A percentile compares a stretch with the other conserved stretches of the same genome.
phyloP scores from a whole-genome alignment of 2,797 vertebrate genomes.

The Gephyroberyx darwinii region DNA sequence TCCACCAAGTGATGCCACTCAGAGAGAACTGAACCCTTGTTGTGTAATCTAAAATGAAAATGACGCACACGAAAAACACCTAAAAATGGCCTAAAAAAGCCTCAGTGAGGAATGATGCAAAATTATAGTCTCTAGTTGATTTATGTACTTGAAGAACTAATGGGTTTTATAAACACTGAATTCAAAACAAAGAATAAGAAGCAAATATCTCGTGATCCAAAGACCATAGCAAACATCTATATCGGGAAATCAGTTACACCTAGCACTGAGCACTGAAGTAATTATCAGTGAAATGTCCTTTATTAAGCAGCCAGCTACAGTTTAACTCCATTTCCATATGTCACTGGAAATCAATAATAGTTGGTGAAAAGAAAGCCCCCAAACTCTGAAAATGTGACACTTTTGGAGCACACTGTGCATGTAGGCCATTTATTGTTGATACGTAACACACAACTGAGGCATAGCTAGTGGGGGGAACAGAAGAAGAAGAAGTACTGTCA shows the following conservation, averaged over 20 bases:
- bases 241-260: constrained; percentile 1
- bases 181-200: not conserved
- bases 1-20: too few relatives aligned
- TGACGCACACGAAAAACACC: not conserved
- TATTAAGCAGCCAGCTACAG: not conserved
- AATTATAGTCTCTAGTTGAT: not conserved
- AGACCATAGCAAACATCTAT: not conserved
- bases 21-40: too few relatives aligned
- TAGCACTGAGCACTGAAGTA: constrained; percentile 16
- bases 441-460: constrained; percentile 46
- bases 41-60: not conserved
- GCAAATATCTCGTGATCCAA: not conserved
- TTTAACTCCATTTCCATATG: not conserved
- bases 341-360: not conserved
- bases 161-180: too few relatives aligned
- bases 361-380: not conserved
- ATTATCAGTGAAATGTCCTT: constrained; percentile 29
- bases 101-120: constrained; percentile 12
- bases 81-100: constrained; percentile 10
- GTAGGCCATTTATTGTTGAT: constrained; percentile 72
- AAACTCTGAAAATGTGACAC: constrained; percentile 52
- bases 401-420: constrained; percentile 53
- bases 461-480: constrained; percentile 50
- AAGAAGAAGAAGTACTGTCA: constrained; percentile 57
- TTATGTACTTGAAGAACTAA: too few relatives aligned